Conservation (phyloP, 2,888 invertebrate species). For the Lysandra coridon region DNA sequence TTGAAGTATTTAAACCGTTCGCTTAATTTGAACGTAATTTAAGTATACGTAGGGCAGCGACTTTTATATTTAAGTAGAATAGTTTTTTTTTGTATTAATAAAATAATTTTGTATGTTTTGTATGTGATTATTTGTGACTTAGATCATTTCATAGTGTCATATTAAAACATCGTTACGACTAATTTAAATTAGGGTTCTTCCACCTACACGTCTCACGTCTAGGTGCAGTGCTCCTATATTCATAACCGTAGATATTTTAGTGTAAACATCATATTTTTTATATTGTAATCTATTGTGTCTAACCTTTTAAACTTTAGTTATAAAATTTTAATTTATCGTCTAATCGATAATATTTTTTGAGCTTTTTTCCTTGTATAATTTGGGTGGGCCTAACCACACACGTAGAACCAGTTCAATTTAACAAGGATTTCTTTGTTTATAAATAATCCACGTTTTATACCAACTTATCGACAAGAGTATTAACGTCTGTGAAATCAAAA, state of each 20-base stretch:
- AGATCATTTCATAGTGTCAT: not conserved
- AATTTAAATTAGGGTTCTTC: not conserved
- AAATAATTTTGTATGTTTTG: slow-evolving; percentile 33
- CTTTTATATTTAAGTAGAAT: slow-evolving; percentile 32
- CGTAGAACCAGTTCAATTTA: not conserved
- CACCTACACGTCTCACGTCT: not conserved
- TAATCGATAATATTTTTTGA: not conserved
- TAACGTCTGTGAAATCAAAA: not conserved
- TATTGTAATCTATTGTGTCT: not conserved
- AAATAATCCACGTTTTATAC: not conserved
- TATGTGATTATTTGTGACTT: slow-evolving; percentile 30
- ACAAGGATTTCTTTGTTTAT: not conserved
- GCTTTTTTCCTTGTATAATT: not conserved
- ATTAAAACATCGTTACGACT: not conserved
- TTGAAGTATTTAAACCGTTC: slow-evolving; percentile 41
- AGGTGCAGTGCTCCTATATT: not conserved
- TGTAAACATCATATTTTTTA: slow-evolving; percentile 2
- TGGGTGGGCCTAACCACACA: not conserved
- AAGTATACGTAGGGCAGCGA: slow-evolving; percentile 32
- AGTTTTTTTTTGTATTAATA: slow-evolving; percentile 30
- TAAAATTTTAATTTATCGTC: slow-evolving; percentile 2
- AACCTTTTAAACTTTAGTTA: slow-evolving; percentile 5
- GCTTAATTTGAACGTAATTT: slow-evolving; percentile 39
- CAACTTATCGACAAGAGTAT: not conserved
- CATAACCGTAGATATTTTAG: not conserved